Conservation (phyloP, 1,140 invertebrate genomes). For the Calliopsis andreniformis region DNA sequence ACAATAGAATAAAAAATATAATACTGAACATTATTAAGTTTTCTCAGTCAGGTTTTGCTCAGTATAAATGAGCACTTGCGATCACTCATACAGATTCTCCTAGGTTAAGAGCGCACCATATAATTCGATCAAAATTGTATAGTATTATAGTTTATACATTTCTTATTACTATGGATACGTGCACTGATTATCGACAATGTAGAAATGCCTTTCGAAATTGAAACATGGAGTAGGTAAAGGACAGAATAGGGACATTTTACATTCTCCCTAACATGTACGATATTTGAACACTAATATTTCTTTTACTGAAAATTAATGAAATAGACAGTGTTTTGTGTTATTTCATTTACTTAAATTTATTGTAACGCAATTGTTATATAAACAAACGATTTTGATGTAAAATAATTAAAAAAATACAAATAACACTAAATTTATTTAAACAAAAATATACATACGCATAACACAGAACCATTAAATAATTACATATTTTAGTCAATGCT, state of each 20-base stretch:
- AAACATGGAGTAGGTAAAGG: not conserved
- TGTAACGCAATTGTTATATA: not conserved
- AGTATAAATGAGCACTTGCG: no score
- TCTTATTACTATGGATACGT: slow-evolving; percentile 43
- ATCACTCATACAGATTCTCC: no score
- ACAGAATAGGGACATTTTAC: not conserved
- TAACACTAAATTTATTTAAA: not conserved
- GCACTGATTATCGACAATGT: slow-evolving; percentile 6
- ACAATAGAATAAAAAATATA: slow-evolving; percentile 54
- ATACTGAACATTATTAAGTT: slow-evolving; percentile 31
- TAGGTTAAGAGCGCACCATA: no score
- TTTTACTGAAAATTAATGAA: no score
- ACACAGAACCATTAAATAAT: no score
- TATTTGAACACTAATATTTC: not conserved
- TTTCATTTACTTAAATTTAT: not conserved
- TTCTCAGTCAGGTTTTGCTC: not conserved
- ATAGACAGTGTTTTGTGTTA: no score
- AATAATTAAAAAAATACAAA: not conserved
- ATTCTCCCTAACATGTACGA: not conserved
- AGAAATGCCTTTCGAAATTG: not conserved
- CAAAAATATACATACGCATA: not conserved
- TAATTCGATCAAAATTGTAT: no score
- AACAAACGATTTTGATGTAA: not conserved
- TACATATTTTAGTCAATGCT: no score
- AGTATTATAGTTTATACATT: not conserved